Percentiles rank a stretch among this genome's conserved stretches.
Evolutionary conservation across 2,888 invertebrate genomes (phyloP).

Genomic region (Chelonus formosanus): DNA sequence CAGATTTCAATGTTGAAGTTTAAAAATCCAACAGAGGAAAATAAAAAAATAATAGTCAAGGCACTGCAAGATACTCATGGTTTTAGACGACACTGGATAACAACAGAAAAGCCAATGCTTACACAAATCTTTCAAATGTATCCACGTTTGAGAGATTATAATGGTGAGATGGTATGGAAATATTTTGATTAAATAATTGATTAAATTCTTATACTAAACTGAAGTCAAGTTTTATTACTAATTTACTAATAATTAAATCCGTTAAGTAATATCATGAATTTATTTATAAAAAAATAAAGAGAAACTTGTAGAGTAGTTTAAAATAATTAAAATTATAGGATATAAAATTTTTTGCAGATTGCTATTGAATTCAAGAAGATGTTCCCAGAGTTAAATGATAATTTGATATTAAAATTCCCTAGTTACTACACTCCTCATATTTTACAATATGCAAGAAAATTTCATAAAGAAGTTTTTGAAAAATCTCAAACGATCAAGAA

Average conservation of each 20-base stretch:
- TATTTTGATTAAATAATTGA: neutral
- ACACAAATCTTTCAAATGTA: neutral
- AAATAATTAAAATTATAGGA: conserved; percentile 1
- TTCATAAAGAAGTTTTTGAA: neutral
- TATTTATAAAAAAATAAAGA: too few species aligned
- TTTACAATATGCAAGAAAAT: neutral
- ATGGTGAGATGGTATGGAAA: conserved; percentile 1
- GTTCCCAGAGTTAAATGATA: neutral
- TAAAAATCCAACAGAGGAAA: neutral
- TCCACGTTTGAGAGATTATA: neutral
- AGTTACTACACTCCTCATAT: neutral
- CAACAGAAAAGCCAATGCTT: neutral
- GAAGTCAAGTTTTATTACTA: too few species aligned
- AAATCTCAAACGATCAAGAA: neutral
- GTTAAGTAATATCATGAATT: too few species aligned
- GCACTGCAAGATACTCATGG: neutral
- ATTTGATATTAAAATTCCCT: neutral
- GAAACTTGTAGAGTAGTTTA: too few species aligned
- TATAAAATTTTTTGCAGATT: conserved; percentile 3
- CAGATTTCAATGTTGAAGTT: neutral
- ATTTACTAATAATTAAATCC: too few species aligned
- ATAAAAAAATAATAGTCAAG: neutral
- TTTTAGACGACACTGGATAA: conserved; percentile 1
- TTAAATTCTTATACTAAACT: too few species aligned
- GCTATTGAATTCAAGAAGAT: neutral